Base-by-base conservation (phyloP, 2,797 vertebrate genomes). In the Melanotaenia trifasciata region DNA sequence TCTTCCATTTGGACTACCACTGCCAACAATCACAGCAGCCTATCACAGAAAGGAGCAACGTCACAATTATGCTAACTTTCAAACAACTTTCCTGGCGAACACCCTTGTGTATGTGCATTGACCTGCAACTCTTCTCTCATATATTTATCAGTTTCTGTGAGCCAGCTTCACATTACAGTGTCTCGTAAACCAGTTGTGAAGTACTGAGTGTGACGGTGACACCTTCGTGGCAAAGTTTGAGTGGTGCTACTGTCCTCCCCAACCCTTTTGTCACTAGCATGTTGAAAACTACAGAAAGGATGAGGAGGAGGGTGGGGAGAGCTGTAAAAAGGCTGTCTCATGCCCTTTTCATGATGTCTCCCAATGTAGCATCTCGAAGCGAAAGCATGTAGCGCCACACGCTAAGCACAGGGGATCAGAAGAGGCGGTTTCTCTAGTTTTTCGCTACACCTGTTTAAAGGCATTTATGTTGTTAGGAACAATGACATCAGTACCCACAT, bases 51-150 rank as follows among this genome's bases (percentile, higher is more conserved):
- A 38, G 7, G 50, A 66, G 53, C 70, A 70, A 56, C 67, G 75
- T 74, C 70, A 76, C 74, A 45, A 30, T 51, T 53, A 28, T 20
- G 9, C 26, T 51, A 75, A 80, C 59, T 22, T 83, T 67, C 66
- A 61, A 72, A 74, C 56, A 75, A 86, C 83, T 74, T 90, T 78
- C 76, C 75, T 60, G 64, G 74, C 79, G 50, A 50, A 68, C 80
- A 51, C 20, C 68, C 69, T 66, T 58, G 71, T 72, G 66, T 67
- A 30, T 72, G 73, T 73, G 76, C 71, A 71, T 33, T 12, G 54
- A 72, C 61, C 47, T 60, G 24, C 59, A 58, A 24, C 53, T 28
- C 5, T 24, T 13, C 38, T 32, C 43, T 32, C 35, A 1, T 71
- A 16, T 9, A 53, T 80, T 38, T 26, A 64, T 51, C 54, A 14